phyloP scores from a whole-genome alignment of 1,140 invertebrate species.

The Amyelois transitella region DNA sequence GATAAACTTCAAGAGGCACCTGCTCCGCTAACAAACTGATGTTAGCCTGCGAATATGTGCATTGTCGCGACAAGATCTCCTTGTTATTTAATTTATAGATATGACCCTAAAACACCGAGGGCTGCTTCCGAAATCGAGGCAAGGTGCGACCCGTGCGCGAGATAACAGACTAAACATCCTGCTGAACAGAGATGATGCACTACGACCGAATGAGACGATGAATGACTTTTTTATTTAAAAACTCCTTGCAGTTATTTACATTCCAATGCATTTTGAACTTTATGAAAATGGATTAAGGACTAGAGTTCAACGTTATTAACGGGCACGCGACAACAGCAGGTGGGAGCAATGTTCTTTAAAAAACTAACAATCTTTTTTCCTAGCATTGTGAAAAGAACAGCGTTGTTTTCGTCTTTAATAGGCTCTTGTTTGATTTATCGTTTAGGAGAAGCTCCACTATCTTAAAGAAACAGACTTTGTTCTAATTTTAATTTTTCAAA shows the following conservation, averaged over 20 bases:
- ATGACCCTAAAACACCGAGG: conserved; percentile 35
- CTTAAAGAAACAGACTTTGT: too few relatives aligned
- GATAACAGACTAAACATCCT: conserved; percentile 69
- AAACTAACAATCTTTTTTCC: conserved; percentile 65
- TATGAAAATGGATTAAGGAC: conserved; percentile 16
- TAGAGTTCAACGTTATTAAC: conserved; percentile 8
- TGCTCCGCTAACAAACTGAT: conserved; percentile 44
- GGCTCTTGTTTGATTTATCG: conserved; percentile 31
- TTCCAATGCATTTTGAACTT: conserved; percentile 10
- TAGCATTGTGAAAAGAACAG: conserved; percentile 51
- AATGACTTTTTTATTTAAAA: conserved; percentile 52
- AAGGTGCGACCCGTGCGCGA: conserved; percentile 65
- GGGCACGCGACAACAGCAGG: conserved; percentile 71
- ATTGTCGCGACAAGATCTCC: conserved; percentile 44
- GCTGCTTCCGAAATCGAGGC: conserved; percentile 40
- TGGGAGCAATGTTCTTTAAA: conserved; percentile 63
- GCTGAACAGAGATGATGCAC: conserved; percentile 50
- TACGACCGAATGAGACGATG: conserved; percentile 42
- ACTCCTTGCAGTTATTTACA: conserved; percentile 16
- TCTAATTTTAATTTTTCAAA: too few relatives aligned
- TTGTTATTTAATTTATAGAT: conserved; percentile 64
- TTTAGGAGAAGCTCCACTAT: background rate
- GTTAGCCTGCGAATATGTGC: conserved; percentile 54
- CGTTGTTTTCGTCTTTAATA: conserved; percentile 39
- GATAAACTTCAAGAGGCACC: conserved; percentile 53